Percentiles rank a stretch among this genome's conserved stretches.
Conservation (phyloP, 30 jellyfish, hydroid and myxozoan species). For the Aurelia coerulea region DNA sequence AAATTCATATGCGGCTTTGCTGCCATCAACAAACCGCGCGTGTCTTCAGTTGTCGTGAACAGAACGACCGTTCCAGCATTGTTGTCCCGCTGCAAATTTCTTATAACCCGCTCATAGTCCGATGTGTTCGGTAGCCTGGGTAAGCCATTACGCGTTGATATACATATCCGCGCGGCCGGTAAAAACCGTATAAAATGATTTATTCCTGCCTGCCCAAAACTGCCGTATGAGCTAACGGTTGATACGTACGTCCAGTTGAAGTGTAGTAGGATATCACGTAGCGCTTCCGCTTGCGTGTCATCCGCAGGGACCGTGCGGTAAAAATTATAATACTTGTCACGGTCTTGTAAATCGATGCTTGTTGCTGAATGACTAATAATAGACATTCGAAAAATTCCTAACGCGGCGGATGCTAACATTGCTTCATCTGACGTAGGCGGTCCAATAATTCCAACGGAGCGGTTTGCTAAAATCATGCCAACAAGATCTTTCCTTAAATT, state of each 20-base stretch:
- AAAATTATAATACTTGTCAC: constrained; percentile 51
- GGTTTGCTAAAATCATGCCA: neutral
- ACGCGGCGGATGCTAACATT: constrained; percentile 41
- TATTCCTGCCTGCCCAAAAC: constrained; percentile 66
- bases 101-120: constrained; percentile 22
- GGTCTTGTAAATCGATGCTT: constrained; percentile 50
- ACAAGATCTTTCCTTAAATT: constrained; percentile 21
- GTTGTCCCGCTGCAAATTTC: constrained; percentile 2
- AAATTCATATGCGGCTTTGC: constrained; percentile 6
- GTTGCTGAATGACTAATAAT: constrained; percentile 65
- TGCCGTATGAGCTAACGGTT: constrained; percentile 59
- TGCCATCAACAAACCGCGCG: constrained; percentile 56
- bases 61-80: constrained; percentile 38
- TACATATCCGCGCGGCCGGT: constrained; percentile 3
- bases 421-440: constrained; percentile 75
- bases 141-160: constrained; percentile 40
- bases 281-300: constrained; percentile 32
- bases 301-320: constrained; percentile 77
- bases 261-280: constrained; percentile 30
- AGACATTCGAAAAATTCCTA: constrained; percentile 39
- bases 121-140: constrained; percentile 2
- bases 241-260: constrained; percentile 65
- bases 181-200: constrained; percentile 13
- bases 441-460: constrained; percentile 30
- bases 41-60: constrained; percentile 59